Percentiles rank a stretch among this genome's conserved stretches.
phyloP scores from a whole-genome alignment of 2,888 invertebrate species.

The Athrips mouffetella region DNA sequence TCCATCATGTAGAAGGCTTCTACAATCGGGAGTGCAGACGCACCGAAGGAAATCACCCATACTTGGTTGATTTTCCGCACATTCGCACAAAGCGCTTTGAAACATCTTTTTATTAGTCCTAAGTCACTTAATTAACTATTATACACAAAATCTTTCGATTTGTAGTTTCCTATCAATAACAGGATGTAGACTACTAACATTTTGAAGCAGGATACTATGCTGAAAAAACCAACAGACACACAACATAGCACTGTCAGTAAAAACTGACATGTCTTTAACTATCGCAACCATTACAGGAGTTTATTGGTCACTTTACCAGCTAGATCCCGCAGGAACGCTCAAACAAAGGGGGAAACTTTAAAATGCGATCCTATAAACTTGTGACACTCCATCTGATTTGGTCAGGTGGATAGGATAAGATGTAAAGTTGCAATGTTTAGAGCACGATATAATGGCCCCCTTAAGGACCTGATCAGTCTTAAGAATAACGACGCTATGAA shows the following conservation, averaged over 20 bases:
- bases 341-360: conserved; percentile 29
- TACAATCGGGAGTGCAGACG: too few relatives aligned
- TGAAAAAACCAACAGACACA: background rate
- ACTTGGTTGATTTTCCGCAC: too few relatives aligned
- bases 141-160: background rate
- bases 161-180: background rate
- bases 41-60: too few relatives aligned
- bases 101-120: background rate
- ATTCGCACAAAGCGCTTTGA: too few relatives aligned
- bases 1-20: too few relatives aligned
- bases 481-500: too few relatives aligned
- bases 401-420: background rate
- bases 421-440: too few relatives aligned
- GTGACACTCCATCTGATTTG: conserved; percentile 14
- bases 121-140: background rate
- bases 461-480: too few relatives aligned
- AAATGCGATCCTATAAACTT: conserved; percentile 28
- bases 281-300: conserved; percentile 17
- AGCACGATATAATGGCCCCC: too few relatives aligned
- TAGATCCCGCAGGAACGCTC: conserved; percentile 18
- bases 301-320: conserved; percentile 21
- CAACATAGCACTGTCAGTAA: background rate
- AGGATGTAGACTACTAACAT: background rate
- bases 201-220: background rate
- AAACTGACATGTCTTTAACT: conserved; percentile 6